These are phyloP conservation scores for Larimichthys polyactis DNA, from an alignment of 2,113 vertebrate genomes.

Conservation along the genomic window DNA sequence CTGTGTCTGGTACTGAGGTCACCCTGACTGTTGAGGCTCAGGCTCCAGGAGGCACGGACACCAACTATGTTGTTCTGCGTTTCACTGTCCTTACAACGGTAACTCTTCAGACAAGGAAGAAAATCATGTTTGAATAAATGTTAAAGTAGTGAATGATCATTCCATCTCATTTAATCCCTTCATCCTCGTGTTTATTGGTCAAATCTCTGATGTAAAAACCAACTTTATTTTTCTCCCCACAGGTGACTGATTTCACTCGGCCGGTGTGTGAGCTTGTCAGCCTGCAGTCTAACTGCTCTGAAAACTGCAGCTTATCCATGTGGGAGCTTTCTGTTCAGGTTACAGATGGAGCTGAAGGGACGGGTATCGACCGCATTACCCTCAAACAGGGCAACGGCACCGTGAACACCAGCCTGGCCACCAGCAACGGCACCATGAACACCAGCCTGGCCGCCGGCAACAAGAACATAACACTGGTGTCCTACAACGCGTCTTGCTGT, in stretches of 20 bases:
- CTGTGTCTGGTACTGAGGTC: constrained; percentile 57
- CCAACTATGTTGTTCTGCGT: constrained; percentile 54
- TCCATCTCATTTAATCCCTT: neutral
- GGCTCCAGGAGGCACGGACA: constrained; percentile 30
- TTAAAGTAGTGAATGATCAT: neutral
- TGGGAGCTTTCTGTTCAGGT: constrained; percentile 69
- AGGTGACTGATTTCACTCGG: constrained; percentile 49
- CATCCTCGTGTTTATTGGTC: neutral
- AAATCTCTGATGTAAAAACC: neutral
- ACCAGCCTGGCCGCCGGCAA: constrained; percentile 28
- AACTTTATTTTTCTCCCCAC: neutral
- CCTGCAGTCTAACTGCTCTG: constrained; percentile 58
- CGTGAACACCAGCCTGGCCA: constrained; percentile 40
- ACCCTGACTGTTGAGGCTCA: constrained; percentile 65
- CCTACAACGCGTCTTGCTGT: constrained; percentile 74
- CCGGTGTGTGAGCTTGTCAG: constrained; percentile 69
- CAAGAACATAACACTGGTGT: constrained; percentile 52
- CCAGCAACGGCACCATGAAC: constrained; percentile 71
- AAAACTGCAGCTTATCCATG: constrained; percentile 37
- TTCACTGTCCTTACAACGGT: constrained; percentile 47
- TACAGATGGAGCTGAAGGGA: constrained; percentile 58
- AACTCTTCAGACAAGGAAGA: constrained; percentile 3
- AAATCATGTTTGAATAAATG: too few relatives aligned
- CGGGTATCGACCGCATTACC: constrained; percentile 63
- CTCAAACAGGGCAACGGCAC: constrained; percentile 69